Conservation (phyloP, 2,888 invertebrate species). For the Mythimna impura region DNA sequence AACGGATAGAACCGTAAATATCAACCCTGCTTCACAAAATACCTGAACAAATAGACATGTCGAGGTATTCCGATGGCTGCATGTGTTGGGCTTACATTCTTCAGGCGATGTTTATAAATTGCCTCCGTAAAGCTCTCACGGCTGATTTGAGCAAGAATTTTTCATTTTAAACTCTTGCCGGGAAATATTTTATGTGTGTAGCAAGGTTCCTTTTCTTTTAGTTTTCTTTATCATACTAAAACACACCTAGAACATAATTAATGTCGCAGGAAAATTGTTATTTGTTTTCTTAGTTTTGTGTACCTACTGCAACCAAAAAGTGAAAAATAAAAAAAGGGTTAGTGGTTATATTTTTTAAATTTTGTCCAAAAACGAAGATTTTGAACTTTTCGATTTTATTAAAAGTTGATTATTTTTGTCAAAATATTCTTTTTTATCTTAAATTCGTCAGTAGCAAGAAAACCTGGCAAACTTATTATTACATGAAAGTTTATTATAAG, state of each 20-base stretch:
- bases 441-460: too few species aligned
- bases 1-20: slow-evolving; percentile 12
- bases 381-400: too few species aligned
- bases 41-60: slow-evolving; percentile 43
- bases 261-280: neutral
- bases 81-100: slow-evolving; percentile 45
- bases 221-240: neutral
- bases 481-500: too few species aligned
- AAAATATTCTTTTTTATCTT: too few species aligned
- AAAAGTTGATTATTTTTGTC: too few species aligned
- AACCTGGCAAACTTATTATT: too few species aligned
- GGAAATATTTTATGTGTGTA: slow-evolving; percentile 1
- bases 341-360: too few species aligned
- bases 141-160: slow-evolving; percentile 46
- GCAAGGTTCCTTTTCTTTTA: neutral
- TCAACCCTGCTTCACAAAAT: slow-evolving; percentile 2
- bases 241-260: neutral
- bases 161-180: slow-evolving; percentile 19
- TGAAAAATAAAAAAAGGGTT: too few species aligned
- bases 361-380: too few species aligned
- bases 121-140: slow-evolving; percentile 18
- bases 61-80: slow-evolving; percentile 12
- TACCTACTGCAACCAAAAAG: too few species aligned
- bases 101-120: slow-evolving; percentile 52
- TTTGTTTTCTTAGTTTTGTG: too few species aligned